Evolutionary conservation across 2,797 vertebrate species (phyloP).

Genomic region (Hypotaenidia philippensis): DNA sequence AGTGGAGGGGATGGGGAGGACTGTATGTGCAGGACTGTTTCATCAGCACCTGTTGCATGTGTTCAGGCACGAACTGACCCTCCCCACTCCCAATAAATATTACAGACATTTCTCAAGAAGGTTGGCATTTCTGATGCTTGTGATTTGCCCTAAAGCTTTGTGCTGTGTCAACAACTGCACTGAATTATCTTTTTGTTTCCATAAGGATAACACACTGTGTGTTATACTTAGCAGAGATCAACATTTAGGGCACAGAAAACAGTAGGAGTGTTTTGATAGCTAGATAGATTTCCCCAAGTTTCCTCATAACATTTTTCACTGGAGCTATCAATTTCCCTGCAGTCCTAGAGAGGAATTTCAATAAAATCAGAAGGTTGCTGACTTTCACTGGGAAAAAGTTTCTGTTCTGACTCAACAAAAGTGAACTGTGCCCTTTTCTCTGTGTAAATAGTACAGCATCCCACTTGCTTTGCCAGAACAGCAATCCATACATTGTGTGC

Average conservation of each 20-base stretch:
- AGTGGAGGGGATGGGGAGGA: too few species aligned
- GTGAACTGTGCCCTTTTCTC: constrained; percentile 38
- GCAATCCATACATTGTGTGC: background rate
- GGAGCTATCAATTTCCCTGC: constrained; percentile 65
- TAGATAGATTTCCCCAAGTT: constrained; percentile 50
- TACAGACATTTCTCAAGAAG: background rate
- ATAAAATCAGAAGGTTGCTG: constrained; percentile 61
- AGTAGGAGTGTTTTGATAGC: constrained; percentile 74
- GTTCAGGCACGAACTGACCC: background rate
- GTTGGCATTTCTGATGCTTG: constrained; percentile 30
- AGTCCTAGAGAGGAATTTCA: constrained; percentile 64
- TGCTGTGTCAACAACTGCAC: constrained; percentile 62
- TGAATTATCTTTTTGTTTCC: constrained; percentile 70
- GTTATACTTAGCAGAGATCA: constrained; percentile 61
- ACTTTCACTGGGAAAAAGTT: constrained; percentile 70
- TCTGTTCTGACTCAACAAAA: background rate
- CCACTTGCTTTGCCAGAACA: constrained; percentile 5
- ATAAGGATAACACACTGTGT: constrained; percentile 67
- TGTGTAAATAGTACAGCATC: constrained; percentile 18
- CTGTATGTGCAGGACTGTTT: background rate
- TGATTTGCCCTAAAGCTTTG: constrained; percentile 32
- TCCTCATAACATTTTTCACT: constrained; percentile 58
- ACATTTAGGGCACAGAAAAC: constrained; percentile 64
- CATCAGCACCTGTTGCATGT: background rate
- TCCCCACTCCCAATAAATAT: background rate